Evolutionary conservation across 2,113 vertebrate genomes (phyloP).

Genomic region (Jaculus jaculus): DNA sequence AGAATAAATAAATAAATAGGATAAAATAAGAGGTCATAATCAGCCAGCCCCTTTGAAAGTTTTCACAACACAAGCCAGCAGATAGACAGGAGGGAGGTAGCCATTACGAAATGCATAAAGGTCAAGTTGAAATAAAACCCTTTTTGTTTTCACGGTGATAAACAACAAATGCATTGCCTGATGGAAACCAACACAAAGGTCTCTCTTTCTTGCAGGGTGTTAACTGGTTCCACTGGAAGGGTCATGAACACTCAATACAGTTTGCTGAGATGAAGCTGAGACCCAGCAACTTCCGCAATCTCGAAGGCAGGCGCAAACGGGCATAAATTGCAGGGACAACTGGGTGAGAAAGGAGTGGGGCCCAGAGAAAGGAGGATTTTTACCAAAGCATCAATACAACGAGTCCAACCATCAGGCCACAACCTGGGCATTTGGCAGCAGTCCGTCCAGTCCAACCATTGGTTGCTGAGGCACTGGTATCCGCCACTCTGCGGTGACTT

Average conservation of each 20-base stretch:
- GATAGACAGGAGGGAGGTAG: background rate
- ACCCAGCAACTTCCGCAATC: conserved; percentile 95
- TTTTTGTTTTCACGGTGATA: background rate
- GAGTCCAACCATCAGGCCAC: conserved; percentile 57
- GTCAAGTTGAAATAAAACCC: background rate
- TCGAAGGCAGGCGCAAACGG: conserved; percentile 95
- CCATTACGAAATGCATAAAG: background rate
- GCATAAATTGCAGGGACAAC: conserved; percentile 84
- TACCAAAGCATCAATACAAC: conserved; percentile 77
- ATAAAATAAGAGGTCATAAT: background rate
- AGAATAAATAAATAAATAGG: background rate
- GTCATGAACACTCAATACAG: conserved; percentile 96
- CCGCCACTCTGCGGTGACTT: conserved; percentile 58
- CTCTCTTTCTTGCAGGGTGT: conserved; percentile 87
- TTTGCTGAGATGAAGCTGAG: conserved; percentile 99
- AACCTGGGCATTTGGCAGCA: conserved; percentile 53
- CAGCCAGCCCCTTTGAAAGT: background rate
- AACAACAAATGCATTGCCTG: too few species aligned
- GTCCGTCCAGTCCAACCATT: conserved; percentile 69
- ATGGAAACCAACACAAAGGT: background rate
- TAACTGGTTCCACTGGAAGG: conserved; percentile 99
- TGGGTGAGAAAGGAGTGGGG: conserved; percentile 23
- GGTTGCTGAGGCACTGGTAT: conserved; percentile 7
- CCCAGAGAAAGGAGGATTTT: conserved; percentile 61
- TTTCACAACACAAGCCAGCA: background rate